Evolutionary conservation across 1,140 invertebrate genomes (phyloP), one percentile per base, ranked within the genome.

Genomic region (Drosophila sp.): DNA sequence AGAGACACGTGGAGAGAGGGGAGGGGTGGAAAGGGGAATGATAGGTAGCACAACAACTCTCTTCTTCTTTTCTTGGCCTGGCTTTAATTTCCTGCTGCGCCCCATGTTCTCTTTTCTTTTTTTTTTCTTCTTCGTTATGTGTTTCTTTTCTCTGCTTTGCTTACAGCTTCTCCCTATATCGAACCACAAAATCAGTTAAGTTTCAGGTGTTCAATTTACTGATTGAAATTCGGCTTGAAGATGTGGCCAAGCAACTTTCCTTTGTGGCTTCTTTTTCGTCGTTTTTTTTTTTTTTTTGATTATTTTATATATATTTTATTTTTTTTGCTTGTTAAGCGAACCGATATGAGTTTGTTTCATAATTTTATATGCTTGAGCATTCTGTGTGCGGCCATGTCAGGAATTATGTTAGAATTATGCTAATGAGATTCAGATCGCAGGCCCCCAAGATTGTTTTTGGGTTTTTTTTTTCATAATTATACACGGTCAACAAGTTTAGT

Each of bases 131-230:
- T 38, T 58, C 54, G 35, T 70, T 60, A 60, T 64, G 70, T 86
- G 68, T 76, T 76, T 76, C 72, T 76, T 77, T 61, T 47, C 32
- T 54, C 71, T 71, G 35, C 55, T 66, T 66, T 35, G 50, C 78
- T 70, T 70, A 70, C 70, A 71, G 65, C 73, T 79, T 79, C 73
- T 79, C 76, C 76, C 76, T 57, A 62, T 63, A 82, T 66, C 61
- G 77, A 79, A 87, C 74, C 79, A 87, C 76, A 70, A 87, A 87
- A 89, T 87, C 83, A 84, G 83, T 87, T 84, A 89, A 80, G 83
- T 87, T 58, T 87, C 83, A 87, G 83, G 83, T 87, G 83, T 87
- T 87, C 83, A 89, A 89, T 89, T 87, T 87, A 80, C 83, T 87
- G 83, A 87, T 87, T 87, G 83, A 87, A 87, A 89, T 87, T 87